Evolutionary conservation across 2,797 vertebrate species (phyloP).

Genomic region (Anas flavirostris): DNA sequence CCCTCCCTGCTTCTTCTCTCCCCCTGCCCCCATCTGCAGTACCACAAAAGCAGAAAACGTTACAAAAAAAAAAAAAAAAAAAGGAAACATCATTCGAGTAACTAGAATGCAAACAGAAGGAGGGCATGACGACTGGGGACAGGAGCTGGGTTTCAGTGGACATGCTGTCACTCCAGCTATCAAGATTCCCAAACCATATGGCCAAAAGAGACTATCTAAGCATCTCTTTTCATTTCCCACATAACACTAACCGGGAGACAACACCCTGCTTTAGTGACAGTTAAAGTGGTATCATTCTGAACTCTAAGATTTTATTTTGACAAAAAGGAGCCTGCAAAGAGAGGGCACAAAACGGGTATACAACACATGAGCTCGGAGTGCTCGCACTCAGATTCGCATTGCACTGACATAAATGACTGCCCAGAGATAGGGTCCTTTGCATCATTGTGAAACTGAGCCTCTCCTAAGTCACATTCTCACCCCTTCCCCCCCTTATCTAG

Average conservation of each 20-base stretch:
- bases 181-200: not conserved
- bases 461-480: not conserved
- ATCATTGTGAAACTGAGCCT: not conserved
- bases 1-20: too few species aligned
- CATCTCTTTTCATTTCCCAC: not conserved
- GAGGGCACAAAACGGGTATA: not conserved
- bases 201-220: not conserved
- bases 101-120: not conserved
- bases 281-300: not conserved
- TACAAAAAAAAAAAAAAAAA: not conserved
- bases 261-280: not conserved
- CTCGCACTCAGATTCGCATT: not conserved
- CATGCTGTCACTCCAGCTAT: not conserved
- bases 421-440: not conserved
- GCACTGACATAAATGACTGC: not conserved
- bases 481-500: not conserved
- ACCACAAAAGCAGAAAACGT: not conserved
- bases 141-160: not conserved
- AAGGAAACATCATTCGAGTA: not conserved
- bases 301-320: constrained; percentile 3
- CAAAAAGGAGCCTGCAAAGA: not conserved
- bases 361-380: accelerated
- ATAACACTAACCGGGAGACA: not conserved
- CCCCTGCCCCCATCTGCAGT: not conserved
- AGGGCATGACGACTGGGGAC: accelerated